These are phyloP conservation scores for Pteropus alecto DNA, from an alignment of 2,113 vertebrate genomes.

Conservation along the genomic window DNA sequence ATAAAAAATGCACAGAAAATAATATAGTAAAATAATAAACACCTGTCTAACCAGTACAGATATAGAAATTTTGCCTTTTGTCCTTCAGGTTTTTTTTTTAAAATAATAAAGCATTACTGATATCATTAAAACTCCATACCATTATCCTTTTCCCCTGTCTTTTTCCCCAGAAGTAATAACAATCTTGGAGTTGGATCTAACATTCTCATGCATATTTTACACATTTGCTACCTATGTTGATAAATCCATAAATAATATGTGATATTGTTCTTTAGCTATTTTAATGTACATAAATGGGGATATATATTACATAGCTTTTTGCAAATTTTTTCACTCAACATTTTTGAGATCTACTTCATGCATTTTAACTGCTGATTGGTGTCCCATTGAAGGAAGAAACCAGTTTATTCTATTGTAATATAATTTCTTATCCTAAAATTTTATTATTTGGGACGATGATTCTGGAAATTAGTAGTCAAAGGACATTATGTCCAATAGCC, in stretches of 20 bases:
- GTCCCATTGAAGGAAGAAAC: background rate
- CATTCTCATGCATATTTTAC: background rate
- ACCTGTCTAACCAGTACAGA: background rate
- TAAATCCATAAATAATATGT: background rate
- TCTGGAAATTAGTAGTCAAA: background rate
- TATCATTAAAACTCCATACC: background rate
- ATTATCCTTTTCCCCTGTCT: background rate
- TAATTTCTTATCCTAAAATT: constrained; percentile 26
- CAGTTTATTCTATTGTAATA: background rate
- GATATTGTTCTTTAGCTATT: background rate
- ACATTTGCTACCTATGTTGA: background rate
- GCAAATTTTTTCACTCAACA: background rate
- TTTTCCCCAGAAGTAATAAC: background rate
- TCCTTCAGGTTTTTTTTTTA: background rate
- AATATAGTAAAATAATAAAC: background rate
- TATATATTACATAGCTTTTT: background rate
- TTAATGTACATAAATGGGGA: background rate
- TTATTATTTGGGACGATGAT: background rate
- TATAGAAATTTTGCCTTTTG: background rate
- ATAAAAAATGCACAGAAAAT: background rate
- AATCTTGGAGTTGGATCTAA: background rate
- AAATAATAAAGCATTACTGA: background rate
- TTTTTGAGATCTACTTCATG: constrained; percentile 10
- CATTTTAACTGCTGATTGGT: constrained; percentile 20
- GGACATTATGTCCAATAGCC: background rate